A percentile compares a stretch with the other conserved stretches of the same genome.
phyloP scores from a whole-genome alignment of 2,888 invertebrate genomes.

The Anarsia innoxiella region DNA sequence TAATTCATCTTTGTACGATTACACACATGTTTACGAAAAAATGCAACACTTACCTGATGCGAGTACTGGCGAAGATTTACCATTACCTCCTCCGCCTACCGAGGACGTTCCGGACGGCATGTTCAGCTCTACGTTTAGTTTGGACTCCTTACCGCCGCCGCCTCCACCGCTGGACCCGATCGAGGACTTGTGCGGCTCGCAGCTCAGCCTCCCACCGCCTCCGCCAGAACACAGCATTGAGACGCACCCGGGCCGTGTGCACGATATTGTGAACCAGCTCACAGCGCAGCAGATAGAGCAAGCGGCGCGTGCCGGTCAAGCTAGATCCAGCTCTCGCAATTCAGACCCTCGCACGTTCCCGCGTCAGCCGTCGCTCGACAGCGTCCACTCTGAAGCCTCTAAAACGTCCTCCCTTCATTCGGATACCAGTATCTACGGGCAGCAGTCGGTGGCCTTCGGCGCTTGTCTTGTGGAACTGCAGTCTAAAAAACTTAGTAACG shows the following conservation, averaged over 20 bases:
- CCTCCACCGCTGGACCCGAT: slow-evolving; percentile 79
- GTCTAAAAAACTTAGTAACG: slow-evolving; percentile 62
- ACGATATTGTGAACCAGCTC: slow-evolving; percentile 58
- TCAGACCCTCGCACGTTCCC: slow-evolving; percentile 57
- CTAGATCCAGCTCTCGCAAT: slow-evolving; percentile 49
- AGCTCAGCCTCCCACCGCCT: slow-evolving; percentile 84
- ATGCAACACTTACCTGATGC: slow-evolving; percentile 33
- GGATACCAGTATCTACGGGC: slow-evolving; percentile 53
- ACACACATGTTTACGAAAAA: slow-evolving; percentile 68
- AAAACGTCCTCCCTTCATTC: slow-evolving; percentile 59
- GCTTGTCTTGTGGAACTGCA: slow-evolving; percentile 76
- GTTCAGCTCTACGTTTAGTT: slow-evolving; percentile 84
- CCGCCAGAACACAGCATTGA: slow-evolving; percentile 75
- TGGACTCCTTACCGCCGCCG: slow-evolving; percentile 88
- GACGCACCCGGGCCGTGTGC: slow-evolving; percentile 48
- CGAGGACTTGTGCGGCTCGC: slow-evolving; percentile 80
- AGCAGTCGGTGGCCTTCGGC: slow-evolving; percentile 51
- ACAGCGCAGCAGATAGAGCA: slow-evolving; percentile 56
- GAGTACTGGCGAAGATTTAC: slow-evolving; percentile 58
- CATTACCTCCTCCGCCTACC: slow-evolving; percentile 84
- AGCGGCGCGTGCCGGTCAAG: slow-evolving; percentile 44
- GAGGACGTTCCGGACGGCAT: slow-evolving; percentile 66
- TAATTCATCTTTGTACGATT: slow-evolving; percentile 54
- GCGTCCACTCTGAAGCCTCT: slow-evolving; percentile 69
- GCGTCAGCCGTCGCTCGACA: slow-evolving; percentile 73